Evolutionary conservation across 2,113 vertebrate species (phyloP).

Genomic region (Cinclus mexicanus): DNA sequence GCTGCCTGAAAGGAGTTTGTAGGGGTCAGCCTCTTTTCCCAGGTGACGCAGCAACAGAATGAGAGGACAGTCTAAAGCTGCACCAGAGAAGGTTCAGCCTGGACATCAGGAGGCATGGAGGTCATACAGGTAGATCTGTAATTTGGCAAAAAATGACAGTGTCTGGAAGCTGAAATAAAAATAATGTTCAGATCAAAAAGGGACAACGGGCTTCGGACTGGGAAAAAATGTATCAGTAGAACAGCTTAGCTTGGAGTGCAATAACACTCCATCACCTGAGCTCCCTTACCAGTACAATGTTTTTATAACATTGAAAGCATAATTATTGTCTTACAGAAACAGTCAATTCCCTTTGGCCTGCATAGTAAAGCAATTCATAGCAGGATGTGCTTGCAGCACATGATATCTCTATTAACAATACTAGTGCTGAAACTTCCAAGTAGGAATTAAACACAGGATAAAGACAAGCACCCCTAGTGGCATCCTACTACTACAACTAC

Average conservation of each 20-base stretch:
- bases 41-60: neutral
- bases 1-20: neutral
- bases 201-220: neutral
- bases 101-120: neutral
- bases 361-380: neutral
- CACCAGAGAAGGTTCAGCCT: neutral
- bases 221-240: neutral
- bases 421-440: neutral
- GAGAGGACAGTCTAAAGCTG: neutral
- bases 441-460: neutral
- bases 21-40: neutral
- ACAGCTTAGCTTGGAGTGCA: neutral
- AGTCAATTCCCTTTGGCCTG: neutral
- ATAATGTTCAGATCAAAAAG: neutral
- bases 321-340: neutral
- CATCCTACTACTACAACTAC: neutral
- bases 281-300: neutral
- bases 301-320: neutral
- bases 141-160: neutral
- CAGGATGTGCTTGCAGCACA: neutral
- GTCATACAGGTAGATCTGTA: neutral
- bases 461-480: neutral
- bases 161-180: neutral
- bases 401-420: neutral
- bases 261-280: neutral